These are phyloP conservation scores for Channa argus DNA, from an alignment of 2,113 vertebrate species.

Conservation along the genomic window DNA sequence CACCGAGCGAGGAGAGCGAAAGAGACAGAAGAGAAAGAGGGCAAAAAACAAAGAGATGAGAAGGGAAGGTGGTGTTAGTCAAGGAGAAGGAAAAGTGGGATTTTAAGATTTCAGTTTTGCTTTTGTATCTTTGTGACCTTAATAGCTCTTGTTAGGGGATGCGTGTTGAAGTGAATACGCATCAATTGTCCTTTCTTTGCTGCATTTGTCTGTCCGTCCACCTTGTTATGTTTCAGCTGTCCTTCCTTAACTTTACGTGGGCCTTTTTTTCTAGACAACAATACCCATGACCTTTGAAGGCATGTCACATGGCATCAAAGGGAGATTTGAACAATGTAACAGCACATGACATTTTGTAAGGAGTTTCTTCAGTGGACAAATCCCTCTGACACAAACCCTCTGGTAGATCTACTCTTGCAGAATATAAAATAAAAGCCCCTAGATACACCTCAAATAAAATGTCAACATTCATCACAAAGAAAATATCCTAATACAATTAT, in stretches of 20 bases:
- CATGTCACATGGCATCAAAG: constrained; percentile 43
- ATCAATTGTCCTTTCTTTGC: constrained; percentile 19
- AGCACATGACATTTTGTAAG: constrained; percentile 39
- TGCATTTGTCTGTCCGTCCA: constrained; percentile 13
- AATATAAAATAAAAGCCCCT: background rate
- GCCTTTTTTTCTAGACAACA: constrained; percentile 19
- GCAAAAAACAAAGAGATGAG: constrained; percentile 46
- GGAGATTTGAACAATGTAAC: constrained; percentile 29
- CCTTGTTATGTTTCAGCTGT: constrained; percentile 19
- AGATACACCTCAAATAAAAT: background rate
- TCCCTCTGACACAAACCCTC: constrained; percentile 30
- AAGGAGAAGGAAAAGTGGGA: constrained; percentile 52
- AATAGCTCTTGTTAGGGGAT: constrained; percentile 40
- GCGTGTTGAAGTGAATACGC: constrained; percentile 17
- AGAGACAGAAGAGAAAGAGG: constrained; percentile 65
- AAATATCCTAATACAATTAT: background rate
- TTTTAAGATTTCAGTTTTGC: constrained; percentile 54
- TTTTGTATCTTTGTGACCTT: constrained; percentile 80
- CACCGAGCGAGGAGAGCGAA: constrained; percentile 65
- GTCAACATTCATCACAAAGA: background rate
- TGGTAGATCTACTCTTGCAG: constrained; percentile 1
- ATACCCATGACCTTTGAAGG: constrained; percentile 53
- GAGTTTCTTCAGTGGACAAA: background rate
- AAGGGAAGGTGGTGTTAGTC: constrained; percentile 40
- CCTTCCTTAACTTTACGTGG: constrained; percentile 23